Evolutionary conservation across 1,140 invertebrate species (phyloP), one percentile per base, ranked within the genome.

Genomic region (Acromyrmex heyeri): DNA sequence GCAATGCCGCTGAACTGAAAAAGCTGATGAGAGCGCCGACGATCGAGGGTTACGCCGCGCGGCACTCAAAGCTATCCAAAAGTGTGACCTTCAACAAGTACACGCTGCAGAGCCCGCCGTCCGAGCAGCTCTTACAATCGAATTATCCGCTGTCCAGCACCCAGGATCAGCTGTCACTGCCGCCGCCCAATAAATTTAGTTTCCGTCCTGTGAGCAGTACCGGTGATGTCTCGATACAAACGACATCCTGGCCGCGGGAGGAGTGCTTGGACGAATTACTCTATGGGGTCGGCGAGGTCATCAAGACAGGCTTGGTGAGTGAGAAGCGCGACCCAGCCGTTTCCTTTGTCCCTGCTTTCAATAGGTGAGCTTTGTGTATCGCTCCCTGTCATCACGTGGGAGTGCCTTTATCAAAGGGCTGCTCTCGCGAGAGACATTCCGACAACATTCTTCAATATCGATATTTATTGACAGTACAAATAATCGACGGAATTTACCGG

Each of bases 71-170:
- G 94, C 96, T 98, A 92, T 96, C 97, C 55, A 98, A 98, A 96
- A 98, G 98, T 95, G 97, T 98, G 72, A 98, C 98, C 73, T 98
- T 98, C 95, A 97, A 98, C 94, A 96, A 97, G 86, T 97, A 97
- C 93, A 98, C 97, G 81, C 95, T 98, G 91, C 97, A 97, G 87
- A 98, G 97, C 91, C 97, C 97, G 72, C 97, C 97, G 90, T 94
- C 93, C 88, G 94, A 94, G 89, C 92, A 94, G 85, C 89, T 88
- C 62, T 86, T 90, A 75, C 92, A 94, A 90, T 89, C 89, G 75
- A 88, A 91, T 76, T 85, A 86, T 44, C 79, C 87, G 81, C 76
- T 91, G 87, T 78, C 91, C 86, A 92, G 89, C 57, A 86, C 86
- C 79, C 91, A 91, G 55, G 93, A 92, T 61, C 92, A 93, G 89